A percentile compares a stretch with the other conserved stretches of the same genome.
Conservation (phyloP, 1,140 invertebrate genomes). For the Neuroterus valhalla region DNA sequence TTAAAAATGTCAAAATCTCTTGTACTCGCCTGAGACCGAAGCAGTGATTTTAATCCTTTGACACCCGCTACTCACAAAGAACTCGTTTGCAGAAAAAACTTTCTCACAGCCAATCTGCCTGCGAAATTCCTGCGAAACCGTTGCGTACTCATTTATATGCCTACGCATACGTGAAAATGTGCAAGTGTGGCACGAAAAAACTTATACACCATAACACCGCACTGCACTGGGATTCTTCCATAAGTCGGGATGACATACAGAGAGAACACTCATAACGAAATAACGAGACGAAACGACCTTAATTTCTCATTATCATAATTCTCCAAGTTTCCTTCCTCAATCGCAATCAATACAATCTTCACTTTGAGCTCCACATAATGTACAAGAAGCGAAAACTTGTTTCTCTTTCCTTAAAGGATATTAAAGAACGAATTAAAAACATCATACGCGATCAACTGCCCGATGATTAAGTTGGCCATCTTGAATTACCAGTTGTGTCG, state of each 20-base stretch:
- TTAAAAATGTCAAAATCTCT: conserved; percentile 12
- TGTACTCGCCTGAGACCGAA: conserved; percentile 5
- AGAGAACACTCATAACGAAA: background rate
- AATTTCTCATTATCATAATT: background rate
- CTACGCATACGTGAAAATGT: conserved; percentile 27
- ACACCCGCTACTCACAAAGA: conserved; percentile 21
- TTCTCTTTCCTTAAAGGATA: background rate
- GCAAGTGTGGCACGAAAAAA: conserved; percentile 15
- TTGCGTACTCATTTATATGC: background rate
- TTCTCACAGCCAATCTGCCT: conserved; percentile 6
- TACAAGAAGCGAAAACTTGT: background rate
- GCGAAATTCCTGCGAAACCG: conserved; percentile 16
- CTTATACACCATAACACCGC: background rate
- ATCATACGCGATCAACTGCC: background rate
- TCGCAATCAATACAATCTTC: background rate
- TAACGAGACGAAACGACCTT: background rate
- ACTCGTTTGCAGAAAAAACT: background rate
- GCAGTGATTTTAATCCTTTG: background rate
- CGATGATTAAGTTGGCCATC: background rate
- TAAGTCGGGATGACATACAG: background rate
- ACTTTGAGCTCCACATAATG: background rate
- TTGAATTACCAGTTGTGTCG: background rate
- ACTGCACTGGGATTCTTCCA: background rate
- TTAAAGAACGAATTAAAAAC: conserved; percentile 6
- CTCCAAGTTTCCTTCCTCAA: too few species aligned